phyloP scores from a whole-genome alignment of 1,140 invertebrate genomes.

The Teleopsis dalmanni region DNA sequence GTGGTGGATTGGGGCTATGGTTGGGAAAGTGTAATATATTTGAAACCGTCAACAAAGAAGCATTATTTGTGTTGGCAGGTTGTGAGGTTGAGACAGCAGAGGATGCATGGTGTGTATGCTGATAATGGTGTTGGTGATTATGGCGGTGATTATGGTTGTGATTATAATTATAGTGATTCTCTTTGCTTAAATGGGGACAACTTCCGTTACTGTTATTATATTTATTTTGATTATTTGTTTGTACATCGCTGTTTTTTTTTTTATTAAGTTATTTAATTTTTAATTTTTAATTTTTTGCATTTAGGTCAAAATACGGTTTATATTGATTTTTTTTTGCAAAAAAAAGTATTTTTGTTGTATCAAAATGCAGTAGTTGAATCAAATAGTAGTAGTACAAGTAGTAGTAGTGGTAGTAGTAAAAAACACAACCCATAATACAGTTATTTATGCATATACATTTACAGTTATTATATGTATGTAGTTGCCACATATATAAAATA shows the following conservation, averaged over 20 bases:
- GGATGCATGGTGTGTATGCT: neutral
- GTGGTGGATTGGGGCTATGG: slow-evolving; percentile 4
- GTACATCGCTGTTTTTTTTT: slow-evolving; percentile 37
- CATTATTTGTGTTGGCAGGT: neutral
- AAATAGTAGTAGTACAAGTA: slow-evolving; percentile 8
- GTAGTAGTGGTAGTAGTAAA: slow-evolving; percentile 14
- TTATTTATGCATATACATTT: slow-evolving; percentile 44
- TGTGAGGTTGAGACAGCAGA: neutral
- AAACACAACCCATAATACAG: slow-evolving; percentile 44
- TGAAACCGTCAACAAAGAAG: neutral
- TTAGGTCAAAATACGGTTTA: slow-evolving; percentile 9
- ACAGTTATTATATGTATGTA: slow-evolving; percentile 42
- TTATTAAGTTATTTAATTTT: slow-evolving; percentile 4
- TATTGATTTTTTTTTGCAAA: neutral
- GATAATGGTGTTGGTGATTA: slow-evolving; percentile 16
- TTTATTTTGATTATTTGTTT: slow-evolving; percentile 44
- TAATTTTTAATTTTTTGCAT: slow-evolving; percentile 4
- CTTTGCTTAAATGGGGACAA: slow-evolving; percentile 13
- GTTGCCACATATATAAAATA: slow-evolving; percentile 16
- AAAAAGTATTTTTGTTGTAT: slow-evolving; percentile 23
- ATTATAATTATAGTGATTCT: slow-evolving; percentile 12
- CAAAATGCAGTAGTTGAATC: slow-evolving; percentile 6
- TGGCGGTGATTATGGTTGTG: slow-evolving; percentile 16
- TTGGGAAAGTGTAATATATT: slow-evolving; percentile 5
- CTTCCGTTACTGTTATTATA: slow-evolving; percentile 27